These are phyloP conservation scores for Drosophila suzukii DNA, from an alignment of 1,140 invertebrate genomes.

Conservation along the genomic window DNA sequence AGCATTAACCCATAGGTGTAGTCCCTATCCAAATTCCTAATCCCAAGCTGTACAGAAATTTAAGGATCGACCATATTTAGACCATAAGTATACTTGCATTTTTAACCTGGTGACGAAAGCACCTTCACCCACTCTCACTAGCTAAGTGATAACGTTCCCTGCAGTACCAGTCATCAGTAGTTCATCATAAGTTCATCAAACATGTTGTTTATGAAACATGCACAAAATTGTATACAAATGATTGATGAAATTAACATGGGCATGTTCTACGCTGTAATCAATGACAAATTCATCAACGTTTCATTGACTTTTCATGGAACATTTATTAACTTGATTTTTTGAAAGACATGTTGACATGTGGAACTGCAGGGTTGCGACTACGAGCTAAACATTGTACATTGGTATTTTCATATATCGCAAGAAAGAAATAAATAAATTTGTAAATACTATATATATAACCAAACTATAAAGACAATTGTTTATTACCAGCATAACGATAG, in stretches of 20 bases:
- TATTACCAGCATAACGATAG: neutral
- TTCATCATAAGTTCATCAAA: too few relatives aligned
- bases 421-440: slow-evolving; percentile 46
- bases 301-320: too few relatives aligned
- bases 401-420: slow-evolving; percentile 34
- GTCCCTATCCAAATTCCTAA: slow-evolving; percentile 9
- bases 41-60: slow-evolving; percentile 54
- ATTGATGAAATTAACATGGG: too few relatives aligned
- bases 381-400: slow-evolving; percentile 42
- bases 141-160: slow-evolving; percentile 20
- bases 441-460: slow-evolving; percentile 43
- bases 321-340: too few relatives aligned
- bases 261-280: too few relatives aligned
- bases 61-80: slow-evolving; percentile 18
- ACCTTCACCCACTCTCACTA: slow-evolving; percentile 18
- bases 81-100: slow-evolving; percentile 36
- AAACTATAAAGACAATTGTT: neutral
- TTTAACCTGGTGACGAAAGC: slow-evolving; percentile 16
- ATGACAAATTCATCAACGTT: too few relatives aligned
- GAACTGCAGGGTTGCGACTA: neutral
- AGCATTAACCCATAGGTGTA: slow-evolving; percentile 8
- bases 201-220: too few relatives aligned
- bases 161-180: too few relatives aligned
- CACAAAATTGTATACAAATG: too few relatives aligned
- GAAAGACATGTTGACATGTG: too few relatives aligned